A percentile compares a stretch with the other conserved stretches of the same genome.
These are phyloP conservation scores for Amphilophus citrinellus DNA, from an alignment of 2,113 vertebrate genomes.

Conservation along the genomic window DNA sequence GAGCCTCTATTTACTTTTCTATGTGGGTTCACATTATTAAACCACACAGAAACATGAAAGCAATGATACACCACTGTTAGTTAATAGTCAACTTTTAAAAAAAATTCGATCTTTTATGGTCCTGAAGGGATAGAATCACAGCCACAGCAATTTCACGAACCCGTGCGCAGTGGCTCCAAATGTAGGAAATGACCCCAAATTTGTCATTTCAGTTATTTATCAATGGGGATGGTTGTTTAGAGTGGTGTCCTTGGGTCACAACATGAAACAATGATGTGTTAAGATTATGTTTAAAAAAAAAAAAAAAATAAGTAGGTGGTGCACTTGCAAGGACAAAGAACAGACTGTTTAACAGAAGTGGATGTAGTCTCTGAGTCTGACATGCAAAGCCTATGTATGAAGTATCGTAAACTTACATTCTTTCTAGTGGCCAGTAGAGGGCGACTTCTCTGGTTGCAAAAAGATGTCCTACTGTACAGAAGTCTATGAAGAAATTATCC, in stretches of 20 bases:
- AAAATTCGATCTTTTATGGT: neutral
- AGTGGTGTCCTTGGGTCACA: neutral
- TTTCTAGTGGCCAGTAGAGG: neutral
- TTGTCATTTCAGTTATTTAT: neutral
- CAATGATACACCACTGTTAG: neutral
- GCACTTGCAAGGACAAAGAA: neutral
- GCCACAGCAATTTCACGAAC: neutral
- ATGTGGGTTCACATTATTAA: neutral
- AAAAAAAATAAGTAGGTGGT: neutral
- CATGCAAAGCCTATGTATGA: neutral
- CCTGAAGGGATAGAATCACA: neutral
- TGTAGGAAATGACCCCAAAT: neutral
- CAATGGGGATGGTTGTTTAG: neutral
- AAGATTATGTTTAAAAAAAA: neutral
- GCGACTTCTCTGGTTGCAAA: too few relatives aligned
- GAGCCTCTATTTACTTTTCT: conserved; percentile 17
- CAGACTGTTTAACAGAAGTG: neutral
- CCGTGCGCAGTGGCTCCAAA: neutral
- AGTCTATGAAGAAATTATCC: neutral
- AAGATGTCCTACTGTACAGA: neutral
- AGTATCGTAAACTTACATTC: neutral
- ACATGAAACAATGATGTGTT: neutral
- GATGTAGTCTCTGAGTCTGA: neutral
- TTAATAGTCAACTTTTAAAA: neutral
- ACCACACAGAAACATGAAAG: neutral